Evolutionary conservation across 2,113 vertebrate species (phyloP), one percentile per base, ranked within the genome.

Genomic region (Syrmaticus mikado): DNA sequence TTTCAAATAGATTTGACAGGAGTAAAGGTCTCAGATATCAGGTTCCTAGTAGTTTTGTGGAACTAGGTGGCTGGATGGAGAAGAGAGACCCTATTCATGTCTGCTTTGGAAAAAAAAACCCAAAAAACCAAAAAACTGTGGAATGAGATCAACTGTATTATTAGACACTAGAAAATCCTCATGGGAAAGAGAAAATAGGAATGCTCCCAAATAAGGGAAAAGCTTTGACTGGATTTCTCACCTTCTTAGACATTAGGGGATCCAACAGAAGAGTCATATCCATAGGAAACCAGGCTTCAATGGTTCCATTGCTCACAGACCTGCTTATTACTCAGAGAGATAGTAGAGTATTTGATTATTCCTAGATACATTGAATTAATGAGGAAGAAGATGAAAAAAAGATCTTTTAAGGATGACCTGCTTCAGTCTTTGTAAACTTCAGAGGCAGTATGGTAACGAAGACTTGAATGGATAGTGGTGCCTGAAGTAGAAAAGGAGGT

Each of bases 71-170:
- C 88, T 94, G 88, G 50, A 78, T 92, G 65, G 85, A 92, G 88
- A 96, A 96, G 60, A 96, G 94, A 95, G 94, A 93, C 90, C 80
- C 93, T 94, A 96, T 96, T 96, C 96, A 96, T 95, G 85, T 84
- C 76, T 94, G 80, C 92, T 90, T 74, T 94, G 88, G 93, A 78
- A 94, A 94, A 77, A 40, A 38, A 62, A 61, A 93, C 18, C n/a
- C n/a, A n/a, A n/a, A n/a, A n/a, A n/a, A n/a, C n/a, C n/a, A n/a
- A n/a, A 77, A 27, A 36, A 20, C 18, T 50, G 72, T 80, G 85
- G 90, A 92, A 64, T 96, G 92, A 94, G 88, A 93, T 96, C 93
- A 93, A 86, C 90, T 92, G 72, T 94, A 88, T 95, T 96, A 95
- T 74, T 95, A 96, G 93, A 96, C 90, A 91, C 94, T 88, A 95